Evolutionary conservation across 2,113 vertebrate genomes (phyloP).

Genomic region (Marmota monax): DNA sequence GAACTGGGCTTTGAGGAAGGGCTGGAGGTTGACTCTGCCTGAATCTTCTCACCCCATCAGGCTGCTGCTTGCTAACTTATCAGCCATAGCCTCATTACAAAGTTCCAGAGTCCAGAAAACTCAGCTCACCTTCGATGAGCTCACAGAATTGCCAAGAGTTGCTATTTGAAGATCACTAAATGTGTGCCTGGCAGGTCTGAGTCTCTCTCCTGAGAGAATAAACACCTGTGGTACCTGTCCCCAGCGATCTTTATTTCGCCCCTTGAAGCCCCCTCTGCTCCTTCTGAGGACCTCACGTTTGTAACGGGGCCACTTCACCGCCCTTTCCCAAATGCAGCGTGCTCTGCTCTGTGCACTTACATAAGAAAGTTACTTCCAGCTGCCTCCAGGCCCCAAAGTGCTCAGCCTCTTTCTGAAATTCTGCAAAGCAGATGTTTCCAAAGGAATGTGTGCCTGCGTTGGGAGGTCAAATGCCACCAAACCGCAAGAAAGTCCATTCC

Average conservation of each 20-base stretch:
- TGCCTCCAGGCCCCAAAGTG: constrained; percentile 16
- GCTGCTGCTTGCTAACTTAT: not conserved
- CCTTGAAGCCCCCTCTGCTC: not conserved
- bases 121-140: not conserved
- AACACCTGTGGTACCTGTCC: too few relatives aligned
- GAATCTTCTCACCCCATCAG: not conserved
- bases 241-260: not conserved
- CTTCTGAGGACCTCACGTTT: not conserved
- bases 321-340: not conserved
- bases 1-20: not conserved
- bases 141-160: not conserved
- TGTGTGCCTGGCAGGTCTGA: fast-evolving
- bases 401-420: constrained; percentile 73
- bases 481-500: constrained; percentile 84
- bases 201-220: not conserved
- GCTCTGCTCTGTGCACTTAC: fast-evolving
- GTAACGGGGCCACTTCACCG: not conserved
- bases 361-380: not conserved
- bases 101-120: not conserved
- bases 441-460: constrained; percentile 81
- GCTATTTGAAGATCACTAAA: fast-evolving
- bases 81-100: not conserved
- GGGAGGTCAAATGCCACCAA: constrained; percentile 84
- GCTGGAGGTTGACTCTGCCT: not conserved
- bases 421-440: constrained; percentile 77